Conservation (phyloP, 2,888 invertebrate genomes). For the Heliconius sara region DNA sequence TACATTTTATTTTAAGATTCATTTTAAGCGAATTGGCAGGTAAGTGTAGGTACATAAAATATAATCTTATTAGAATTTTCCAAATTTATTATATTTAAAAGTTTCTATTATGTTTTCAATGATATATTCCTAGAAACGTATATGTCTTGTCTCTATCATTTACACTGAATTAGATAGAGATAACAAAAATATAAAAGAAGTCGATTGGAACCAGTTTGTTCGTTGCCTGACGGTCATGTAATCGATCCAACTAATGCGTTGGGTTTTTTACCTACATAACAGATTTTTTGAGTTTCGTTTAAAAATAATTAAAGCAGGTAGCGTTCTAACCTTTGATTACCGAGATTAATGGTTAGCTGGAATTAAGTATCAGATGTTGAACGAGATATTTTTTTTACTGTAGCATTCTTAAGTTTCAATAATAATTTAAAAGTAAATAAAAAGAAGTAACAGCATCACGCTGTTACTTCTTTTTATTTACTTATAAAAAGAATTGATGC, state of each 20-base stretch:
- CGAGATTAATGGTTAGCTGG: conserved; percentile 18
- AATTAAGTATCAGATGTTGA: conserved; percentile 4
- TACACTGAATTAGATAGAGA: conserved; percentile 25
- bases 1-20: no score
- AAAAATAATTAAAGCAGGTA: conserved; percentile 30
- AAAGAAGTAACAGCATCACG: neutral
- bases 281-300: conserved; percentile 25
- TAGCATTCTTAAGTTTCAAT: neutral
- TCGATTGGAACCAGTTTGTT: conserved; percentile 58
- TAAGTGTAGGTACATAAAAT: no score
- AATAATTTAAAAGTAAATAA: neutral
- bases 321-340: conserved; percentile 25
- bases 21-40: no score
- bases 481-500: no score
- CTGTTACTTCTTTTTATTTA: no score
- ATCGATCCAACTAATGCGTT: conserved; percentile 63
- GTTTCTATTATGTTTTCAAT: no score
- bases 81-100: no score
- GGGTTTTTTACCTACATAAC: conserved; percentile 59
- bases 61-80: no score
- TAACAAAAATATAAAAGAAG: conserved; percentile 9
- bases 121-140: no score
- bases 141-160: neutral
- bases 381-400: conserved; percentile 2
- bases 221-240: conserved; percentile 61